A percentile compares a stretch with the other conserved stretches of the same genome.
These are phyloP conservation scores for Poecilia gillii DNA, from an alignment of 2,797 vertebrate species.

Conservation along the genomic window DNA sequence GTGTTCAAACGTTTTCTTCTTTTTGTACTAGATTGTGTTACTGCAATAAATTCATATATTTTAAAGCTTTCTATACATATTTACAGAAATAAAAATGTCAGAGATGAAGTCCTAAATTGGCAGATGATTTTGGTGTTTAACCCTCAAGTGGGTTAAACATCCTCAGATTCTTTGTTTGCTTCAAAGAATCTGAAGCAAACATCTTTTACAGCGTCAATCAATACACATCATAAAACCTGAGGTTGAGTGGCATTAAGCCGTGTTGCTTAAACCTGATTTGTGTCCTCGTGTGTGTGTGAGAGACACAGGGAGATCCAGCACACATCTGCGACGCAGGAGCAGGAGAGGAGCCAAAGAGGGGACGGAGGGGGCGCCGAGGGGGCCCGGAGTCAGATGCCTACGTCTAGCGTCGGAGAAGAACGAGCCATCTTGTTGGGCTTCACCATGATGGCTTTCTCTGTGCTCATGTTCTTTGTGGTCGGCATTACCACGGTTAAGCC, in stretches of 20 bases:
- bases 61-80: not conserved
- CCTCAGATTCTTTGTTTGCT: no score
- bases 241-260: not conserved
- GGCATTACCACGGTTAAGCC: slow-evolving; percentile 83
- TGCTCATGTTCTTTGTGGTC: slow-evolving; percentile 87
- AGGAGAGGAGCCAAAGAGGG: slow-evolving; percentile 42
- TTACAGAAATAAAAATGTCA: not conserved
- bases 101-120: not conserved
- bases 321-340: slow-evolving; percentile 45
- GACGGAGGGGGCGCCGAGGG: slow-evolving; percentile 47
- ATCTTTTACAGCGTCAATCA: not conserved
- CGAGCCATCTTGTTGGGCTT: slow-evolving; percentile 83
- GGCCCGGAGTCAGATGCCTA: slow-evolving; percentile 57
- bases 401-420: slow-evolving; percentile 85
- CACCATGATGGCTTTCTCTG: slow-evolving; percentile 85
- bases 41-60: not conserved
- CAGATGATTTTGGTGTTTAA: not conserved
- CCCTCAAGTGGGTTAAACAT: not conserved
- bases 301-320: slow-evolving; percentile 71
- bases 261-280: not conserved
- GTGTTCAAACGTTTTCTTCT: not conserved
- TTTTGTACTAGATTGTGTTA: not conserved
- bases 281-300: slow-evolving; percentile 12
- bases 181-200: not conserved
- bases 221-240: not conserved